phyloP scores from a whole-genome alignment of 37 sponge, comb jelly and placozoan genomes.

The Agelas oroides region DNA sequence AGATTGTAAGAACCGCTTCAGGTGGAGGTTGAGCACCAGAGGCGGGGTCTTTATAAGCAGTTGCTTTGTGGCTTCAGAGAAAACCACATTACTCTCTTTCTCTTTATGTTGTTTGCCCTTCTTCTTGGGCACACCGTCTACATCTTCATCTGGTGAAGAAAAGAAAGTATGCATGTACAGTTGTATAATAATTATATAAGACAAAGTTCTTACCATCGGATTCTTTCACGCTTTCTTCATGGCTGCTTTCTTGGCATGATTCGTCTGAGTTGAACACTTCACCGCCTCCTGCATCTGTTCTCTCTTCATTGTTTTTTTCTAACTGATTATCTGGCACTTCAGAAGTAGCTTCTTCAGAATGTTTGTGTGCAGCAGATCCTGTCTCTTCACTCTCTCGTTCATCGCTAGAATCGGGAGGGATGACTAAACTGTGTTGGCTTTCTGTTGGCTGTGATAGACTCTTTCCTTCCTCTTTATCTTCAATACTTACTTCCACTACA shows the following conservation, averaged over 20 bases:
- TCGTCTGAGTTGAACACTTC: background rate
- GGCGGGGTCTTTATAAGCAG: conserved; percentile 75
- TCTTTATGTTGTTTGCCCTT: background rate
- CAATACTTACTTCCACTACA: background rate
- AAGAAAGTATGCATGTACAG: too few relatives aligned
- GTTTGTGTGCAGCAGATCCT: background rate
- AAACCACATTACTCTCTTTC: background rate
- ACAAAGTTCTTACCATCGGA: background rate
- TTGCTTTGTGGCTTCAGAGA: conserved; percentile 78
- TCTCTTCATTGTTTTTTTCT: background rate
- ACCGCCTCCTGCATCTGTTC: background rate
- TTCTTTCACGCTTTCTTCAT: background rate
- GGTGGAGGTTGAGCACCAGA: conserved; percentile 81
- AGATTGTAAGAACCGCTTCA: conserved; percentile 92
- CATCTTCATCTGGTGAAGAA: background rate
- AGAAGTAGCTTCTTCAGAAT: background rate
- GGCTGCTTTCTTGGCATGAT: background rate
- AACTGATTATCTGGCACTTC: background rate
- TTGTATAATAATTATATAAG: too few relatives aligned
- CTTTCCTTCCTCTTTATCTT: conserved; percentile 1
- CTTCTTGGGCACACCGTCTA: background rate
- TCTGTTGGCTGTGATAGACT: background rate
- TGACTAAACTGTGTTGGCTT: background rate
- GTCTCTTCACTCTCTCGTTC: conserved; percentile 18
- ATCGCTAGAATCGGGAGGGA: background rate